These are phyloP conservation scores for Achlya flavicornis DNA, from an alignment of 2,888 invertebrate species.

Conservation along the genomic window DNA sequence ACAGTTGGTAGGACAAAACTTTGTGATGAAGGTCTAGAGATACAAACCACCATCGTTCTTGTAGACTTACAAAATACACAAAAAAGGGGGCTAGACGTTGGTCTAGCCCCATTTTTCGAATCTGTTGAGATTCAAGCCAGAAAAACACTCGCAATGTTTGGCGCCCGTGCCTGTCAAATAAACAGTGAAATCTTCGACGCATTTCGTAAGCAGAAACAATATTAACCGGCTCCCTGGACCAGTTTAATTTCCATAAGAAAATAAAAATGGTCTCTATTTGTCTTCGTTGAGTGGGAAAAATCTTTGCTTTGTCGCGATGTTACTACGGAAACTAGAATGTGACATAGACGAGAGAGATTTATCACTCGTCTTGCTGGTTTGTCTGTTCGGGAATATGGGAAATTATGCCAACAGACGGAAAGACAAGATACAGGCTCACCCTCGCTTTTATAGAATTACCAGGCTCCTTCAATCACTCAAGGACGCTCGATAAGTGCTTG, in stretches of 20 bases:
- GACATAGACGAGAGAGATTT: conserved; percentile 10
- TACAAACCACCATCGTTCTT: not conserved
- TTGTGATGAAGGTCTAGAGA: too few relatives aligned
- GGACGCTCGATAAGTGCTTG: too few relatives aligned
- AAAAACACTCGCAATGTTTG: conserved; percentile 10
- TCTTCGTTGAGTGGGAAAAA: conserved; percentile 28
- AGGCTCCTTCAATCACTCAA: too few relatives aligned
- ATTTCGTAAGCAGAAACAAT: conserved; percentile 49
- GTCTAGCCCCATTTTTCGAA: too few relatives aligned
- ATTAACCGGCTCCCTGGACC: conserved; percentile 36
- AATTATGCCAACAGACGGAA: too few relatives aligned
- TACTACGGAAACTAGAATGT: conserved; percentile 14
- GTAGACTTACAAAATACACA: not conserved
- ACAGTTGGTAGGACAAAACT: too few relatives aligned
- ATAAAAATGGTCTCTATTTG: conserved; percentile 49
- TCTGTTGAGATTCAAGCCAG: conserved; percentile 1
- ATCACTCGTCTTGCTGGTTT: not conserved
- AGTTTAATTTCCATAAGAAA: conserved; percentile 58
- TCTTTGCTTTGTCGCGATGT: conserved; percentile 17
- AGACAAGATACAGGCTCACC: too few relatives aligned
- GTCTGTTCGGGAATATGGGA: too few relatives aligned
- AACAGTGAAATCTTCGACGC: conserved; percentile 34
- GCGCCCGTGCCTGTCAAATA: conserved; percentile 41
- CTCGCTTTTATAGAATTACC: too few relatives aligned
- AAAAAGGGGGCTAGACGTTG: not conserved